Evolutionary conservation across 1,140 invertebrate genomes (phyloP), one percentile per base, ranked within the genome.

Genomic region (Conus ventricosus): DNA sequence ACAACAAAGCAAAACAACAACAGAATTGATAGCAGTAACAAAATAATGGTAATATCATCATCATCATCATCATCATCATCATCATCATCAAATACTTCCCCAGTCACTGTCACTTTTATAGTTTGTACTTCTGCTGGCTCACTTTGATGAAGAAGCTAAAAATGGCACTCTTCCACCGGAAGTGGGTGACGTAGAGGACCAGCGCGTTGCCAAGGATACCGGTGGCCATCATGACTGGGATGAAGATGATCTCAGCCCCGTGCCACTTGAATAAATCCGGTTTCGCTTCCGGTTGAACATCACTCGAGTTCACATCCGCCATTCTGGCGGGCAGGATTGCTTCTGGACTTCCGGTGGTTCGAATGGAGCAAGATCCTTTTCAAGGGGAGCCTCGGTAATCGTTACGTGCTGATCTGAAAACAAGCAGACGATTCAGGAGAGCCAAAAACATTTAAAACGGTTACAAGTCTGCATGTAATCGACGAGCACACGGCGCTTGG

Each of bases 121-220:
- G 39, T 39, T 39, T 39, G 39, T 39, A 39, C 39, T 39, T 39
- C 39, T 39, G 39, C 39, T 39, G 39, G 15, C 88, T 84, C 63
- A 90, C 89, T 82, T 88, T 80, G 39, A 89, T 91, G 71, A 90
- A 90, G 27, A 91, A 82, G 23, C 81, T 90, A 23, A 91, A 90
- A 10, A 87, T 91, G 6, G 86, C 81, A 53, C 80, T 88, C 67
- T 78, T 51, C 89, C 89, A 91, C 51, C 89, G 89, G 84, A 89
- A 91, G 88, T 91, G 91, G 67, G 90, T 90, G 53, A 91, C 88
- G 71, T 91, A 91, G 51, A 91, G 87, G 25, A 91, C 91, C n/a
- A 91, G 80, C 7, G 89, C 84, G 81, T 91, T 91, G 81, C 91
- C 91, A n/a, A 89, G 71, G 60, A 90, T 87, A 20, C 89, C 89